Base-by-base conservation (phyloP, 53 echinoderm and acorn worm genomes). In the Zoroaster sp. region DNA sequence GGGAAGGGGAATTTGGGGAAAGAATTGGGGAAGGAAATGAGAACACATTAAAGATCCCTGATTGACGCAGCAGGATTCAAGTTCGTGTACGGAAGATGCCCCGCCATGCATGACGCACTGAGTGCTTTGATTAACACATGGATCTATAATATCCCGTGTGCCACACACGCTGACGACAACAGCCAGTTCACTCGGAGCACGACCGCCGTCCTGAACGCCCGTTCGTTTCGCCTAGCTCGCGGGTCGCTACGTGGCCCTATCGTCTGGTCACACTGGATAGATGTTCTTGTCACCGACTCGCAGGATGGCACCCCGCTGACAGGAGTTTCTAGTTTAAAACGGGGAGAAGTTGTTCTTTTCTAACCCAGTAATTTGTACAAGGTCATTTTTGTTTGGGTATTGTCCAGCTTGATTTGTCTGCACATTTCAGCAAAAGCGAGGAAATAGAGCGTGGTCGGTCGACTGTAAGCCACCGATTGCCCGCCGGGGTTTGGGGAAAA, bases 81-180 rank as follows among this genome's bases (percentile, higher is more conserved):
- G 85, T 85, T 85, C 47, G 85, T 47, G 71, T 85, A 70, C 70
- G 70, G 85, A 34, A 11, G 42, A 47, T 85, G 85, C 85, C 70
- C 85, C 52, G 71, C 85, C 85, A 85, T 85, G 85, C 85, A 85
- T 85, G 85, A 85, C 85, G 85, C 71, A 52, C 20, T 71, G 49
- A 47, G 71, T 15, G 46, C 71, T 71, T 28, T 49, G 85, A 85
- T 71, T 70, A 85, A 85, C 46, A 45, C 85, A 15, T 33, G 85
- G 35, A 40, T 83, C 18, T 68, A 39, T 42, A 18, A 66, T 83
- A 47, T 55, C 38, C 59, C 4, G 83, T 33, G 69, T 31, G 44
- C 67, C 83, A 68, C 83, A 40, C 80, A 39, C 40, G 53, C 59
- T n/a, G 20, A 79, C 81, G n/a, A 34, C 40, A 31, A 40, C 18